These are phyloP conservation scores for Drosophila virilis DNA, from an alignment of 1,140 invertebrate species.

Conservation along the genomic window DNA sequence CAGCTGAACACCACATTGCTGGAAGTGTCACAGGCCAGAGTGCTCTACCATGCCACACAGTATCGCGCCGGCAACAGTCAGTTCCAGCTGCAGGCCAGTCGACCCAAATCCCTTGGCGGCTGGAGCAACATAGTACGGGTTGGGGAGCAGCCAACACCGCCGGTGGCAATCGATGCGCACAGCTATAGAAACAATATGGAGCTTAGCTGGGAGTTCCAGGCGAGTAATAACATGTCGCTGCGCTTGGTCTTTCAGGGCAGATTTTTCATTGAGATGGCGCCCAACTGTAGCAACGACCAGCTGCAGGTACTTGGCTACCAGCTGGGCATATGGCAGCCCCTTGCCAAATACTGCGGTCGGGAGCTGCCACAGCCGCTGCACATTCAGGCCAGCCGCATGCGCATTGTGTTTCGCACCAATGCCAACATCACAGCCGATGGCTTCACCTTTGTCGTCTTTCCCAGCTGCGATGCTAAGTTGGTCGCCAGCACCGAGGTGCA, in stretches of 20 bases:
- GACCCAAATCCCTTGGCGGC: background rate
- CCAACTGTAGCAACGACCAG: slow-evolving; percentile 91
- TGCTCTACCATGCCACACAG: slow-evolving; percentile 56
- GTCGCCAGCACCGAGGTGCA: slow-evolving; percentile 85
- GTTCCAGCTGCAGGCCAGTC: slow-evolving; percentile 27
- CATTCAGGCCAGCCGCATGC: slow-evolving; percentile 87
- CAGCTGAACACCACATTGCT: slow-evolving; percentile 29
- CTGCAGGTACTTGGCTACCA: slow-evolving; percentile 86
- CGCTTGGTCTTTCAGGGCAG: slow-evolving; percentile 85
- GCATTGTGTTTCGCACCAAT: slow-evolving; percentile 90
- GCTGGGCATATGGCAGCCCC: slow-evolving; percentile 85
- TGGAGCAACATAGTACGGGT: slow-evolving; percentile 28
- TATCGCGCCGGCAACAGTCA: slow-evolving; percentile 12
- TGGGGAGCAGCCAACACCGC: background rate
- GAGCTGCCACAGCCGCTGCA: slow-evolving; percentile 86
- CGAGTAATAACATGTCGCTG: slow-evolving; percentile 87
- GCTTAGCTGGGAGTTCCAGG: slow-evolving; percentile 90
- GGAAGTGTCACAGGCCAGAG: background rate
- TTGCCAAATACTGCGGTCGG: slow-evolving; percentile 90
- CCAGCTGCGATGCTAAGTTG: slow-evolving; percentile 89
- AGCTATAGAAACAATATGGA: slow-evolving; percentile 87
- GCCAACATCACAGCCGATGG: slow-evolving; percentile 88
- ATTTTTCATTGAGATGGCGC: slow-evolving; percentile 90
- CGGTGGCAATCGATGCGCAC: slow-evolving; percentile 31
- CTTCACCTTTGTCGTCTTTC: slow-evolving; percentile 87